Percentiles rank a stretch among this genome's conserved stretches.
These are phyloP conservation scores for Phaonia tiefii DNA, from an alignment of 2,888 invertebrate genomes.

Conservation along the genomic window DNA sequence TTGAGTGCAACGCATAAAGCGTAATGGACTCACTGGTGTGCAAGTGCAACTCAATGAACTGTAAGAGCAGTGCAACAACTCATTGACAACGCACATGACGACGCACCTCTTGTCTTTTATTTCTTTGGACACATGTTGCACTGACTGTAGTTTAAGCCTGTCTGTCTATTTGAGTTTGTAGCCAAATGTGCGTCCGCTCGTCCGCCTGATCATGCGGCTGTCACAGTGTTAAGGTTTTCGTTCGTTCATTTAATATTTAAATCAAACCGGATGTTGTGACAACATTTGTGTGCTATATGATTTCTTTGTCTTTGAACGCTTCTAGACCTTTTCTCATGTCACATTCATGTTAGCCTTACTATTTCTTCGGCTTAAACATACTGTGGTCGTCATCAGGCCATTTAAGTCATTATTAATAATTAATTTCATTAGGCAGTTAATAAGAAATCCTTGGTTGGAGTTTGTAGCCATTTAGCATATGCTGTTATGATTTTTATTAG, in stretches of 20 bases:
- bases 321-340: background rate
- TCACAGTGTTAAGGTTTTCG: slow-evolving; percentile 1
- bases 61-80: background rate
- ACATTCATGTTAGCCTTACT: background rate
- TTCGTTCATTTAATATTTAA: slow-evolving; percentile 51
- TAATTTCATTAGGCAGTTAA: slow-evolving; percentile 4
- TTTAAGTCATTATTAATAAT: slow-evolving; percentile 21
- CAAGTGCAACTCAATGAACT: slow-evolving; percentile 13
- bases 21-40: background rate
- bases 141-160: slow-evolving; percentile 14
- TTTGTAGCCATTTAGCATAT: slow-evolving; percentile 6
- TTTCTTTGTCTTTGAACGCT: slow-evolving; percentile 41
- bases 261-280: slow-evolving; percentile 67
- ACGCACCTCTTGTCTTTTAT: slow-evolving; percentile 51
- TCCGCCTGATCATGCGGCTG: slow-evolving; percentile 7
- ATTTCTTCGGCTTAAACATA: background rate
- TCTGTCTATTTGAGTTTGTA: background rate
- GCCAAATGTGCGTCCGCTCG: slow-evolving; percentile 18
- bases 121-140: slow-evolving; percentile 29
- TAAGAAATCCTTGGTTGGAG: background rate
- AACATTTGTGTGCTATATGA: slow-evolving; percentile 62
- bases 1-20: slow-evolving; percentile 48
- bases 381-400: background rate
- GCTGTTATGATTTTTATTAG: slow-evolving; percentile 54
- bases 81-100: slow-evolving; percentile 29